Evolutionary conservation across 2,888 invertebrate species (phyloP).

Genomic region (Pandemis heparana): DNA sequence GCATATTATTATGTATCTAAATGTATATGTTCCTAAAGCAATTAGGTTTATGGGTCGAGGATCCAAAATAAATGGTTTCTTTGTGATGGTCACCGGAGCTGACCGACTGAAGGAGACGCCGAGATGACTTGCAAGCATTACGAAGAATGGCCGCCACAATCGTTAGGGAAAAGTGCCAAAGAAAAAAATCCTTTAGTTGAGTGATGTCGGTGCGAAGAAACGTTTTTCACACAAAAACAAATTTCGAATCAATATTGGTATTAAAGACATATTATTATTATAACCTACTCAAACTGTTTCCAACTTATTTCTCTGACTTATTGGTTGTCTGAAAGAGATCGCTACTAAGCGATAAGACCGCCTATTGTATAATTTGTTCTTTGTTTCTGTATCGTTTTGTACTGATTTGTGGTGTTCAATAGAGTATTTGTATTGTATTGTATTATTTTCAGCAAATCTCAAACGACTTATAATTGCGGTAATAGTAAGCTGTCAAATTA

Average conservation of each 20-base stretch:
- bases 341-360: no score
- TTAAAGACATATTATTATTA: no score
- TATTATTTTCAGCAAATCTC: no score
- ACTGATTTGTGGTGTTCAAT: no score
- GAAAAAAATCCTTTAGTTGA: background rate
- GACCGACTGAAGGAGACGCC: constrained; percentile 22
- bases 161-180: constrained; percentile 33
- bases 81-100: constrained; percentile 21
- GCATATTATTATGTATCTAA: background rate
- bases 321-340: no score
- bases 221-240: background rate
- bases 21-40: constrained; percentile 4
- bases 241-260: background rate
- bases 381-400: no score
- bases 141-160: constrained; percentile 19
- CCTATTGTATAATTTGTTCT: no score
- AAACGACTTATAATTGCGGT: background rate
- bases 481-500: background rate
- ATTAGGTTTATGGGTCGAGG: constrained; percentile 5
- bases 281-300: no score
- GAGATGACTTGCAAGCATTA: constrained; percentile 31
- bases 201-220: background rate
- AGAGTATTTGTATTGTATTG: no score
- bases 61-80: constrained; percentile 19
- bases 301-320: no score